These are phyloP conservation scores for Hyles lineata DNA, from an alignment of 2,888 invertebrate species.

Conservation along the genomic window DNA sequence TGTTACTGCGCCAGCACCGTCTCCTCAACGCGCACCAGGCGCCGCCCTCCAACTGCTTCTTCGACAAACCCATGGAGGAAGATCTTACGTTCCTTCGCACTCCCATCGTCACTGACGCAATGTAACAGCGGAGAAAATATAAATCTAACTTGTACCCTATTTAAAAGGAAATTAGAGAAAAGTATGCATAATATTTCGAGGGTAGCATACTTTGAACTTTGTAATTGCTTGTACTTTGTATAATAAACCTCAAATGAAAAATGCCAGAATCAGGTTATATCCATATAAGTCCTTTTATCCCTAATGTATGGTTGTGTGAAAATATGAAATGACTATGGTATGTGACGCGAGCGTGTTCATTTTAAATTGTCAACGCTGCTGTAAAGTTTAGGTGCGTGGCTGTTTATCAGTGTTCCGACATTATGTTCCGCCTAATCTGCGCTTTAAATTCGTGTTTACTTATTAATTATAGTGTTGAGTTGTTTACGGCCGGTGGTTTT, in stretches of 20 bases:
- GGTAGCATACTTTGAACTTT: too few relatives aligned
- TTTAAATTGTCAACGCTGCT: background rate
- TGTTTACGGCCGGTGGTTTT: constrained; percentile 39
- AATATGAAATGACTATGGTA: background rate
- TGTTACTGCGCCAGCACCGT: constrained; percentile 66
- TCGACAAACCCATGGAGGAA: constrained; percentile 53
- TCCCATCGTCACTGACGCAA: constrained; percentile 43
- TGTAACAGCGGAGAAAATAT: constrained; percentile 28
- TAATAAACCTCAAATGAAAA: too few relatives aligned
- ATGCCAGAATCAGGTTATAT: too few relatives aligned
- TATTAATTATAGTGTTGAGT: constrained; percentile 48
- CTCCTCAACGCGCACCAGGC: constrained; percentile 45
- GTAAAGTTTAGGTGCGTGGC: background rate
- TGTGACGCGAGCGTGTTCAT: background rate
- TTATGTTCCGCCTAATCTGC: constrained; percentile 18
- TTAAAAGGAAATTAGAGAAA: background rate
- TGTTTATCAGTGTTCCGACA: background rate
- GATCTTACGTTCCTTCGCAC: constrained; percentile 49
- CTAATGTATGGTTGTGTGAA: too few relatives aligned
- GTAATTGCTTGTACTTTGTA: too few relatives aligned
- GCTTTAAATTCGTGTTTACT: constrained; percentile 30
- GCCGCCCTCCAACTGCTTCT: constrained; percentile 52
- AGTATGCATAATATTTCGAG: background rate
- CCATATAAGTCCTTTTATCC: too few relatives aligned
- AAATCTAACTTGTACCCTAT: constrained; percentile 4